Evolutionary conservation across 2,113 vertebrate species (phyloP).

Genomic region (Nipponia nippon): DNA sequence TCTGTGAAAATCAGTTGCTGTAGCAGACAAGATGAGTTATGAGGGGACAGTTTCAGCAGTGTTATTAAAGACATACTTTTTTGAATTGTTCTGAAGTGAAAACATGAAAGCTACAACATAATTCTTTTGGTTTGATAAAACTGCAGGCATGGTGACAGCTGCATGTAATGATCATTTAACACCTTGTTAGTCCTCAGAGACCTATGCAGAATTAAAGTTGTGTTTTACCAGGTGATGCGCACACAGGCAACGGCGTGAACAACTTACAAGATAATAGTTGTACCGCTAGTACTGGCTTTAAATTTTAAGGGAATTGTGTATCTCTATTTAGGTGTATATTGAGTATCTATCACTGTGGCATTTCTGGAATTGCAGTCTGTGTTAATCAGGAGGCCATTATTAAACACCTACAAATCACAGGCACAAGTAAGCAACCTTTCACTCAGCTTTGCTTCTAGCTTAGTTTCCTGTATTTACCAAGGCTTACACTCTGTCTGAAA

Average conservation of each 20-base stretch:
- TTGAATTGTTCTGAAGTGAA: background rate
- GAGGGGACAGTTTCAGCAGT: background rate
- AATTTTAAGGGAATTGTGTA: background rate
- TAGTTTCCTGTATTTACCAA: background rate
- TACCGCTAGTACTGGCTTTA: background rate
- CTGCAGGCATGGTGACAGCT: background rate
- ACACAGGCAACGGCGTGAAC: background rate
- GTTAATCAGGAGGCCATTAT: slow-evolving; percentile 35
- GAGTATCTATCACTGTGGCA: slow-evolving; percentile 6
- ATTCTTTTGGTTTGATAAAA: background rate
- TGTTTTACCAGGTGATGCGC: background rate
- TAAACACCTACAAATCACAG: slow-evolving; percentile 25
- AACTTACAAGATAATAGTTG: background rate
- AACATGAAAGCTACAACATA: background rate
- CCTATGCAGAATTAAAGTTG: background rate
- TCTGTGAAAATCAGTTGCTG: background rate
- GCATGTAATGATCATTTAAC: background rate
- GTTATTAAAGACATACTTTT: background rate
- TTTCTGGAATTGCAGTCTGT: slow-evolving; percentile 7
- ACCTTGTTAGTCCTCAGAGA: background rate
- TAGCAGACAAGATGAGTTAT: background rate
- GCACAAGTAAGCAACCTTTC: background rate
- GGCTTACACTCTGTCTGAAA: background rate
- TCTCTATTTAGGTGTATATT: background rate
- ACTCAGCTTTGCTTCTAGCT: background rate